These are phyloP conservation scores for Pseudeuparius sepicola DNA, from an alignment of 2,888 invertebrate genomes.

Conservation along the genomic window DNA sequence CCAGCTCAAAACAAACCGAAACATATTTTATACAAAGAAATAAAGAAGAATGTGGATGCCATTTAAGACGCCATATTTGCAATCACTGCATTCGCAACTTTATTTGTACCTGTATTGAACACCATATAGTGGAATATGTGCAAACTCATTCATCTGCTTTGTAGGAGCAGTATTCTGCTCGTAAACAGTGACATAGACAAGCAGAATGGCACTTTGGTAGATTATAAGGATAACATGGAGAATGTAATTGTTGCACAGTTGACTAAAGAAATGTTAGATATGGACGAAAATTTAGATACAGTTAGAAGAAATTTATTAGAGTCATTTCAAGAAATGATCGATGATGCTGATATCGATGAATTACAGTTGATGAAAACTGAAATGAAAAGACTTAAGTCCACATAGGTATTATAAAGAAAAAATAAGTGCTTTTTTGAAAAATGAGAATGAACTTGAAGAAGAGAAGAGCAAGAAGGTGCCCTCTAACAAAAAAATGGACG, in stretches of 20 bases:
- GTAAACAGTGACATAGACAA: too few relatives aligned
- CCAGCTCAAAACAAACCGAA: not conserved
- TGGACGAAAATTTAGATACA: slow-evolving; percentile 1
- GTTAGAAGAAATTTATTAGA: slow-evolving; percentile 1
- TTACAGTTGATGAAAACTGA: not conserved
- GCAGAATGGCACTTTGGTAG: too few relatives aligned
- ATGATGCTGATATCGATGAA: slow-evolving; percentile 3
- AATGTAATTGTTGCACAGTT: slow-evolving; percentile 5
- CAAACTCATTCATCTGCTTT: slow-evolving; percentile 4
- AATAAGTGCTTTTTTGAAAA: too few relatives aligned
- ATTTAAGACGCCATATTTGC: too few relatives aligned
- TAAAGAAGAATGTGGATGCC: slow-evolving; percentile 3
- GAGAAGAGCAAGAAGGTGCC: not conserved
- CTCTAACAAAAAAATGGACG: slow-evolving; percentile 2
- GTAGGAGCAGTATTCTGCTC: too few relatives aligned
- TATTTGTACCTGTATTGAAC: slow-evolving; percentile 6
- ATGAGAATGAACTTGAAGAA: not conserved
- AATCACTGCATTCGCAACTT: slow-evolving; percentile 6
- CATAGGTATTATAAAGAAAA: too few relatives aligned
- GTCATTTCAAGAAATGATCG: not conserved
- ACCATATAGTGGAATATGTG: slow-evolving; percentile 5
- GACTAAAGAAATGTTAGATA: not conserved
- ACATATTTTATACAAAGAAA: slow-evolving; percentile 4
- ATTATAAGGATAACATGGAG: too few relatives aligned
- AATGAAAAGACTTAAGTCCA: slow-evolving; percentile 2